These are phyloP conservation scores for Chinchilla lanigera DNA, from an alignment of 2,113 vertebrate species.

Conservation along the genomic window DNA sequence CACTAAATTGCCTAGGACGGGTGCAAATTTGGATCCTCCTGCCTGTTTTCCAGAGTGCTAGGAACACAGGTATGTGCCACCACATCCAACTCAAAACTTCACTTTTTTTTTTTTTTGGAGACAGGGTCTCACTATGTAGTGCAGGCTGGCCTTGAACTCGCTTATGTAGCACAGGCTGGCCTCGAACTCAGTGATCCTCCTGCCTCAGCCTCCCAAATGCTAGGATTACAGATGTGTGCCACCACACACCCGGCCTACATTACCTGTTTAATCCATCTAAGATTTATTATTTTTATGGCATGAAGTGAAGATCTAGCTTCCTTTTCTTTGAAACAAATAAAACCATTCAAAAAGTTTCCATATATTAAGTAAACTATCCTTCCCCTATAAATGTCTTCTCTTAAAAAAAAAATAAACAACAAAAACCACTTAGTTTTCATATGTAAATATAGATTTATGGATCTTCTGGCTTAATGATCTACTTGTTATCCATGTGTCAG, in stretches of 20 bases:
- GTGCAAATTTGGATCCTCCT: not conserved
- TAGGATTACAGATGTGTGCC: not conserved
- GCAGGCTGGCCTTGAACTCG: not conserved
- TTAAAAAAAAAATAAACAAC: not conserved
- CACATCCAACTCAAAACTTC: no score
- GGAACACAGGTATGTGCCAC: no score
- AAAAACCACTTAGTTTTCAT: not conserved
- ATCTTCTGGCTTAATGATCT: not conserved
- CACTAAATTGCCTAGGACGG: not conserved
- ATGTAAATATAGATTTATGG: constrained; percentile 13
- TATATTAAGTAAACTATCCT: not conserved
- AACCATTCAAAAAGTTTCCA: not conserved
- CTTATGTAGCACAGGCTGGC: not conserved
- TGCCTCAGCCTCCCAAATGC: not conserved
- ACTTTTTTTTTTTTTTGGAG: no score
- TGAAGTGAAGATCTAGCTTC: constrained; percentile 5
- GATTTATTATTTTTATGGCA: not conserved
- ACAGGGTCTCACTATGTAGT: not conserved
- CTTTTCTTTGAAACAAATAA: constrained; percentile 42
- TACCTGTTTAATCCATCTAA: not conserved
- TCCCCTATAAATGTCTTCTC: not conserved
- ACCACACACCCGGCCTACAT: not conserved
- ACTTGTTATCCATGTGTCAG: not conserved
- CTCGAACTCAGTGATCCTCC: not conserved
- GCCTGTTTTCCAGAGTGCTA: no score